A percentile compares a stretch with the other conserved stretches of the same genome.
Evolutionary conservation across 2,113 vertebrate genomes (phyloP).

Genomic region (Pao palembangensis): DNA sequence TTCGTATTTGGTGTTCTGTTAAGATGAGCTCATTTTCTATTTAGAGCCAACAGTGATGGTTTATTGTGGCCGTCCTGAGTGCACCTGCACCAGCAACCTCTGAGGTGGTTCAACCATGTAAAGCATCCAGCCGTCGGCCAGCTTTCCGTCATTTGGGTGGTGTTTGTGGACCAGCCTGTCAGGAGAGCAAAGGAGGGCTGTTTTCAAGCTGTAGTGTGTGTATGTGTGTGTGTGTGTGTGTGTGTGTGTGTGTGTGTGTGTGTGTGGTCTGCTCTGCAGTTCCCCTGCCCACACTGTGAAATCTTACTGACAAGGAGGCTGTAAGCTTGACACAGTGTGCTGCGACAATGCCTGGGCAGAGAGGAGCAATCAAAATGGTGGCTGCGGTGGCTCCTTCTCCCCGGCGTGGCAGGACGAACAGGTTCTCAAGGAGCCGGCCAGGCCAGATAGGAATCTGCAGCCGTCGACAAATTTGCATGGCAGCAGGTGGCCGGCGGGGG

Average conservation of each 20-base stretch:
- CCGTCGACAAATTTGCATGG: constrained; percentile 43
- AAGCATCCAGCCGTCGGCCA: too few relatives aligned
- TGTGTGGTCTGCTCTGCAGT: constrained; percentile 64
- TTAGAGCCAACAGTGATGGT: too few relatives aligned
- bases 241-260: constrained; percentile 24
- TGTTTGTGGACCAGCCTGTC: constrained; percentile 46
- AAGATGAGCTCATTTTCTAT: too few relatives aligned
- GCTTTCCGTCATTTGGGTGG: constrained; percentile 7
- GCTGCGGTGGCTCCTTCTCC: constrained; percentile 67
- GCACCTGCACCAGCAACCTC: too few relatives aligned
- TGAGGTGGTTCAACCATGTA: too few relatives aligned
- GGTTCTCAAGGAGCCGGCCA: constrained; percentile 66
- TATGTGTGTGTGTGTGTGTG: constrained; percentile 17
- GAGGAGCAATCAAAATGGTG: constrained; percentile 80
- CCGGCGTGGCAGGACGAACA: constrained; percentile 70
- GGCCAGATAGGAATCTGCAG: constrained; percentile 52
- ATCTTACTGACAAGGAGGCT: constrained; percentile 79
- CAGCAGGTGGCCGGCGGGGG: constrained; percentile 18
- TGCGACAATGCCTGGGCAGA: constrained; percentile 73
- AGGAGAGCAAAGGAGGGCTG: constrained; percentile 29
- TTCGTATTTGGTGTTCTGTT: constrained; percentile 1
- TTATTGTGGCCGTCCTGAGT: too few relatives aligned
- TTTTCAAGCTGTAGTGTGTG: constrained; percentile 27
- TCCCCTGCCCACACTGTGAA: constrained; percentile 72
- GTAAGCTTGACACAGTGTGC: constrained; percentile 72